Base-by-base conservation (phyloP, 2,888 invertebrate genomes). In the Pristionchus fissidentatus region DNA sequence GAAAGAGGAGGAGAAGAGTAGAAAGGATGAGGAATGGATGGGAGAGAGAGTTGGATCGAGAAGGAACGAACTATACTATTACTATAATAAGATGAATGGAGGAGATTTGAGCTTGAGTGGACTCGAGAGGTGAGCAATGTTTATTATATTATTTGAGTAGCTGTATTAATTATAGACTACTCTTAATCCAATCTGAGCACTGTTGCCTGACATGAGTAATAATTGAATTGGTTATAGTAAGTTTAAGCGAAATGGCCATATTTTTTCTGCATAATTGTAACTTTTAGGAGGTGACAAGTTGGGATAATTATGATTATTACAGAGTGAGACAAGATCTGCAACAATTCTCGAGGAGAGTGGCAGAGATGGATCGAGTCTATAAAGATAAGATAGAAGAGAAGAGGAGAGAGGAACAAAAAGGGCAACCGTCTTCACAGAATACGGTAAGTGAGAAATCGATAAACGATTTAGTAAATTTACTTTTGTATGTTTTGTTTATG, bases 301-400 rank as follows among this genome's bases (percentile, higher is more conserved):
- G 22, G 19, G 41, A n/a, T 73, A 8, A 0, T n/a, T 26, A 29
- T 73, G 22, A 15, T 3, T 4, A 46, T 78, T 78, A 0, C 57
- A 79, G 79, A 32, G 29, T 79, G 35, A 32, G 8, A 2, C 10
- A 7, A 35, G 79, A 79, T 32, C 57, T 79, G 19, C 10, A 15
- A 26, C 3, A n/a, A 38, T 79, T 79, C 57, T 13, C 38, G n/a
- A 10, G 32, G 19, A 26, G 79, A 57, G 19, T 79, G 0, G 29
- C 35, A 15, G 15, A 38, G 13, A 29, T 79, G n/a, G 22, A 35
- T 19, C 26, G 41, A n/a, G n/a, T 29, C n/a, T 38, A 15, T 0
- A 79, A 79, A 22, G 29, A 19, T 4, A 79, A 57, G 32, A n/a
- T 79, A n/a, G 79, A 55, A 57, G n/a, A n/a, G n/a, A n/a, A n/a